A percentile compares a stretch with the other conserved stretches of the same genome.
These are phyloP conservation scores for Acipenser transmontanus DNA, from an alignment of 2,797 vertebrate genomes.

Conservation along the genomic window DNA sequence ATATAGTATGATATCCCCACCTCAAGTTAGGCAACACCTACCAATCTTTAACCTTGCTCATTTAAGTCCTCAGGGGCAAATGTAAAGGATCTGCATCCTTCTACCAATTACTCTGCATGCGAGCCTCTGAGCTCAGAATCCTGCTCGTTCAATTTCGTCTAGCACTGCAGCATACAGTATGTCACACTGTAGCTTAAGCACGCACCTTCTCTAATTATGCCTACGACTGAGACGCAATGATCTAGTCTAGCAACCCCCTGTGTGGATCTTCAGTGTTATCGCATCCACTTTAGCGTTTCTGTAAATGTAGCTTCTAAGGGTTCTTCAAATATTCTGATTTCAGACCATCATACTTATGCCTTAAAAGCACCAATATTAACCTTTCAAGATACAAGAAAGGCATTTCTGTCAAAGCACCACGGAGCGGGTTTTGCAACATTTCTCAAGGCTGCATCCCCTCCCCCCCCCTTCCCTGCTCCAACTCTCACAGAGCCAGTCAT, in stretches of 20 bases:
- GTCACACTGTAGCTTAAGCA: constrained; percentile 13
- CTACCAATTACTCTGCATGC: constrained; percentile 20
- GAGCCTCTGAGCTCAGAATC: constrained; percentile 19
- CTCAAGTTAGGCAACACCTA: not conserved
- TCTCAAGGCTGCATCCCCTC: constrained; percentile 14
- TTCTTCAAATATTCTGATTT: not conserved
- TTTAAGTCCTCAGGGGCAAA: constrained; percentile 11
- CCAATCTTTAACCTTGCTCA: constrained; percentile 14
- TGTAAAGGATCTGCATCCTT: constrained; percentile 33
- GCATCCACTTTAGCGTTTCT: not conserved
- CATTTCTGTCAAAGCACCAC: constrained; percentile 4
- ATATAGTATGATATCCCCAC: not conserved
- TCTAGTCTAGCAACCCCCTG: not conserved
- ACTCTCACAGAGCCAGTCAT: constrained; percentile 20
- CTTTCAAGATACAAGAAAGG: not conserved
- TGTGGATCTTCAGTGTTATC: constrained; percentile 4
- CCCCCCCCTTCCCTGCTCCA: constrained; percentile 13
- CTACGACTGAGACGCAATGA: constrained; percentile 11
- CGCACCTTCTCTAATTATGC: constrained; percentile 17
- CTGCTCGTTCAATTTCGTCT: constrained; percentile 16
- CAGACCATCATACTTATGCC: not conserved
- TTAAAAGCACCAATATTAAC: constrained; percentile 8
- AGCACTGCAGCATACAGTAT: constrained; percentile 14
- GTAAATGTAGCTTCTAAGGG: not conserved
- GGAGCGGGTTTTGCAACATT: constrained; percentile 8